Conservation (phyloP, 2,113 vertebrate species). For the Cottus gobio region DNA sequence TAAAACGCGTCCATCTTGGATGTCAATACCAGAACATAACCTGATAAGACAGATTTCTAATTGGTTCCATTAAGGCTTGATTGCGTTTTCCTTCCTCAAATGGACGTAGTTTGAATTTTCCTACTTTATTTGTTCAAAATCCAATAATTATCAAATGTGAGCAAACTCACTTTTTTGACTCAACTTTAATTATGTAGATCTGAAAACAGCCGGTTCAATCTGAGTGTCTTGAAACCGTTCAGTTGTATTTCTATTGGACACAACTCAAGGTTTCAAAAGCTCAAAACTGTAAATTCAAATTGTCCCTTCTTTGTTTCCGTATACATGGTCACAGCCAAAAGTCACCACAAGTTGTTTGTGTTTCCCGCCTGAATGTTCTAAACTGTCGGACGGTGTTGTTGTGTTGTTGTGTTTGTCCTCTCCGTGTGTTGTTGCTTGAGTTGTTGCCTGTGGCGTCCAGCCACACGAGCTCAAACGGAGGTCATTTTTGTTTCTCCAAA, state of each 20-base stretch:
- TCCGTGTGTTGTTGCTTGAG: conserved; percentile 85
- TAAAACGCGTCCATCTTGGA: not conserved
- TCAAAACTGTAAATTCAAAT: not conserved
- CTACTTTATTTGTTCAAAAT: not conserved
- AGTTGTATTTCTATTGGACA: not conserved
- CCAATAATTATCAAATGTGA: not conserved
- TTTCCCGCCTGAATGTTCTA: conserved; percentile 9
- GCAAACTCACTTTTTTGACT: not conserved
- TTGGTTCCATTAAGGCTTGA: not conserved
- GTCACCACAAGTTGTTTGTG: conserved; percentile 2
- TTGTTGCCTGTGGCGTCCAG: conserved; percentile 86
- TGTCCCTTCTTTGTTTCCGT: conserved; percentile 11
- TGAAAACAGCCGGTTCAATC: not conserved
- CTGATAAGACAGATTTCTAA: not conserved
- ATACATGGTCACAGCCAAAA: not conserved
- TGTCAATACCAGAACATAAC: not conserved
- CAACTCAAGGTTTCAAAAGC: not conserved
- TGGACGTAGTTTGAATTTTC: not conserved
- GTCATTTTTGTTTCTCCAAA: conserved; percentile 87
- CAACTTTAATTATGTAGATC: not conserved
- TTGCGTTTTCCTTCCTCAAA: not conserved
- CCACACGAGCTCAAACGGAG: conserved; percentile 89
- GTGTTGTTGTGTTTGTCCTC: conserved; percentile 84
- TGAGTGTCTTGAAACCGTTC: not conserved
- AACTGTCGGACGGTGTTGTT: not conserved